These are phyloP conservation scores for Chirona hameri DNA, from an alignment of 2,888 invertebrate genomes.

Conservation along the genomic window DNA sequence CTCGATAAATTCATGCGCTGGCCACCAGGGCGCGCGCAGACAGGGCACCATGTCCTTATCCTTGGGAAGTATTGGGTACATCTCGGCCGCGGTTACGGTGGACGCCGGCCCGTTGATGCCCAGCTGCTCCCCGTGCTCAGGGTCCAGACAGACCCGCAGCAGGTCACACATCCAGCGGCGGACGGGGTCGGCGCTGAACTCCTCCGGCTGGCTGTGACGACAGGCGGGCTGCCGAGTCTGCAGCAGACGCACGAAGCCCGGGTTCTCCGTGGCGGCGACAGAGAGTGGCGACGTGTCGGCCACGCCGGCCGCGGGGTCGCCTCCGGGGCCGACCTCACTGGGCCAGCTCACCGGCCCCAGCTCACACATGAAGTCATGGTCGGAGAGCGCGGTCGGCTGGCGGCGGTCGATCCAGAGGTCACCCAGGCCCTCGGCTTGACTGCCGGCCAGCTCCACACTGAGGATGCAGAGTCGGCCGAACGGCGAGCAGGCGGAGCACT, in stretches of 20 bases:
- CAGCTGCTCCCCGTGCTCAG: neutral
- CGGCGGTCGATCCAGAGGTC: neutral
- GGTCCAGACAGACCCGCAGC: neutral
- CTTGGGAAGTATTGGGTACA: neutral
- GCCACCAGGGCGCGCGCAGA: neutral
- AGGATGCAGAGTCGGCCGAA: neutral
- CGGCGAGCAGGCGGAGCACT: neutral
- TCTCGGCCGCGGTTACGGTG: neutral
- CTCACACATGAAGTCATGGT: neutral
- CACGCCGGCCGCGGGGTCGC: neutral
- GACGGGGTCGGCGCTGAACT: neutral
- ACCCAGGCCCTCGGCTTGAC: neutral
- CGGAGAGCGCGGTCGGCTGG: neutral
- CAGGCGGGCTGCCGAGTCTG: neutral
- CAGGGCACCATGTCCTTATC: neutral
- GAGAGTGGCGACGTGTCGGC: neutral
- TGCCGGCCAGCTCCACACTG: neutral
- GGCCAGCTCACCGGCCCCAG: neutral
- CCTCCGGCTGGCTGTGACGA: neutral
- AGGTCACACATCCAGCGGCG: neutral
- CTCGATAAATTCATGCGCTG: neutral
- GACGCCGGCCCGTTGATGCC: neutral
- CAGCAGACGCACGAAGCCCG: conserved; percentile 5
- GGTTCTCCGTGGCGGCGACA: neutral
- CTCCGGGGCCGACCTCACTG: neutral